Percentiles rank a stretch among this genome's conserved stretches.
Evolutionary conservation across 2,797 vertebrate genomes (phyloP).

Genomic region (Acridotheres tristis): DNA sequence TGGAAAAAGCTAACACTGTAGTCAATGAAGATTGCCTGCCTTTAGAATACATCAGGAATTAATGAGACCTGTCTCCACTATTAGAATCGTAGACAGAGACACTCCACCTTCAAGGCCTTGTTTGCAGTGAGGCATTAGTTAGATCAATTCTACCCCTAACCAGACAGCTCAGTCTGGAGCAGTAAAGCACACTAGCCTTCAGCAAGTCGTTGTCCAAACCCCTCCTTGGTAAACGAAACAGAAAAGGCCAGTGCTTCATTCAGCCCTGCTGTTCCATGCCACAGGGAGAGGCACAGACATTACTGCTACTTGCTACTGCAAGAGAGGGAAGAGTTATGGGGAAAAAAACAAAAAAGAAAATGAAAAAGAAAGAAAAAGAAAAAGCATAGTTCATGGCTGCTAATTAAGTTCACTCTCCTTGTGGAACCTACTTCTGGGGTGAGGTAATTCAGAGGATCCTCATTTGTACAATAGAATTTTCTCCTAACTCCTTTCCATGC

Average conservation of each 20-base stretch:
- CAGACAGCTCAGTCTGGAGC: background rate
- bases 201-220: background rate
- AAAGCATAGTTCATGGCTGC: background rate
- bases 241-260: background rate
- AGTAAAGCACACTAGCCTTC: background rate
- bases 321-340: background rate
- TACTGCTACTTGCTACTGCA: background rate
- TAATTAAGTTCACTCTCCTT: background rate
- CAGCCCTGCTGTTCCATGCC: background rate
- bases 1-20: background rate
- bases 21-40: background rate
- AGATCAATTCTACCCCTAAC: background rate
- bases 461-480: background rate
- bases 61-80: background rate
- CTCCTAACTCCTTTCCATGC: background rate
- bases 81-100: background rate
- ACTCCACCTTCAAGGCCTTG: background rate
- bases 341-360: too few species aligned
- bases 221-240: background rate
- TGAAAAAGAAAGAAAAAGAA: background rate
- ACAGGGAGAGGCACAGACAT: fast-evolving
- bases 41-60: background rate
- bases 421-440: background rate
- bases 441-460: slow-evolving; percentile 15
- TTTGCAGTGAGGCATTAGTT: background rate